phyloP scores from a whole-genome alignment of 2,888 invertebrate genomes.

The Reticulitermes lucifugus region DNA sequence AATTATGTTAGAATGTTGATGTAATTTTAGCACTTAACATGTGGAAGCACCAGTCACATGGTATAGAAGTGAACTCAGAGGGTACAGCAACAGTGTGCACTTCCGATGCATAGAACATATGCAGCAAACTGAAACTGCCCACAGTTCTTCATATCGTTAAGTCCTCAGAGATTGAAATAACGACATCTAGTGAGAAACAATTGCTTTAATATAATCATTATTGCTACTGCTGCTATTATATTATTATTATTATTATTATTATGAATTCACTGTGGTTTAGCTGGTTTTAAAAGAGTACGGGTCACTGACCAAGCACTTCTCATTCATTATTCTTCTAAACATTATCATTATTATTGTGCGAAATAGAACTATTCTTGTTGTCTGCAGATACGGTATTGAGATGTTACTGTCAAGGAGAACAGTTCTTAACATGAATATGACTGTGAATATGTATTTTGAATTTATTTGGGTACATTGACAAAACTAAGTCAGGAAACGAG shows the following conservation, averaged over 20 bases:
- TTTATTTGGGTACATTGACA: neutral
- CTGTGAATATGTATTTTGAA: neutral
- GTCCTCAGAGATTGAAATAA: constrained; percentile 4
- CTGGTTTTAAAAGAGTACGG: too few relatives aligned
- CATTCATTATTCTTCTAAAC: too few relatives aligned
- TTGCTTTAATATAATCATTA: neutral
- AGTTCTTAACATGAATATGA: neutral
- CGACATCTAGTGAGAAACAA: constrained; percentile 26
- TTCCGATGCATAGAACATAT: neutral
- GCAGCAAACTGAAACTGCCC: constrained; percentile 24
- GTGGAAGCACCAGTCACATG: constrained; percentile 6
- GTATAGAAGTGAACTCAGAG: neutral
- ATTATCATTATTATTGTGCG: neutral
- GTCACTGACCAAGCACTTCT: too few relatives aligned
- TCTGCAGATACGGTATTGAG: constrained; percentile 19
- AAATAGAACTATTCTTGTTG: constrained; percentile 19
- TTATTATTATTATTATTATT: constrained; percentile 1
- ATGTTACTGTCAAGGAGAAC: neutral
- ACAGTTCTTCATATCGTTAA: constrained; percentile 28
- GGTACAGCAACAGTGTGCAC: neutral
- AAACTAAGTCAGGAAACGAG: constrained; percentile 3
- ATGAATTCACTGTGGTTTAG: too few relatives aligned
- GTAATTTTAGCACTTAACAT: constrained; percentile 21
- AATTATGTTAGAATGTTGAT: constrained; percentile 6
- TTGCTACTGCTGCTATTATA: neutral